Evolutionary conservation across 1,140 invertebrate genomes (phyloP).

Genomic region (Bombus impatiens): DNA sequence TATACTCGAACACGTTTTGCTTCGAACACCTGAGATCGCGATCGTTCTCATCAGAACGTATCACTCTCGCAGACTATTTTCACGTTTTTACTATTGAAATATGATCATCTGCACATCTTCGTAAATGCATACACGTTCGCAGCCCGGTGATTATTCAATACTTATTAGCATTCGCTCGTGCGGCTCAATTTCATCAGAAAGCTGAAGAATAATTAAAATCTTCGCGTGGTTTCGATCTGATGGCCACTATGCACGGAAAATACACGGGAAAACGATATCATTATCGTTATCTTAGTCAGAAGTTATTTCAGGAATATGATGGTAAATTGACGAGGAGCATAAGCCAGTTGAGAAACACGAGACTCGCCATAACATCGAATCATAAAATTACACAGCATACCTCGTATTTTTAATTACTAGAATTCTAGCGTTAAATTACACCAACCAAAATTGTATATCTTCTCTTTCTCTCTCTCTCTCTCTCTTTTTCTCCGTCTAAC

Average conservation of each 20-base stretch:
- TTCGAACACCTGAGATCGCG: not conserved
- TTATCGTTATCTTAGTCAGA: not conserved
- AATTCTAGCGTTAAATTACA: constrained; percentile 20
- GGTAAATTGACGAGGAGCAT: not conserved
- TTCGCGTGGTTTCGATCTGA: not conserved
- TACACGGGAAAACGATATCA: not conserved
- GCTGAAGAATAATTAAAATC: not conserved
- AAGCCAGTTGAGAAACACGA: not conserved
- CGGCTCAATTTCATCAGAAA: too few species aligned
- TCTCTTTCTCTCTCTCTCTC: not conserved
- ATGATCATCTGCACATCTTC: not conserved
- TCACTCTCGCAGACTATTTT: not conserved
- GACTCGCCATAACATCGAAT: not conserved
- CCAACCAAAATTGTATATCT: not conserved
- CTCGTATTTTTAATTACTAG: constrained; percentile 20
- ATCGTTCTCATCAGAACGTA: not conserved
- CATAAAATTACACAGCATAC: constrained; percentile 11
- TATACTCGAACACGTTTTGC: too few species aligned
- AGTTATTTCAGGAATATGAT: not conserved
- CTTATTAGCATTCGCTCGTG: too few species aligned
- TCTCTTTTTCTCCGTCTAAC: not conserved
- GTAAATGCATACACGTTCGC: too few species aligned
- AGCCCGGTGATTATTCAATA: too few species aligned
- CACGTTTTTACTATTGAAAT: not conserved
- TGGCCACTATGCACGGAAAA: not conserved